Conservation (phyloP, 2,113 vertebrate genomes). For the Dicaeum eximium region DNA sequence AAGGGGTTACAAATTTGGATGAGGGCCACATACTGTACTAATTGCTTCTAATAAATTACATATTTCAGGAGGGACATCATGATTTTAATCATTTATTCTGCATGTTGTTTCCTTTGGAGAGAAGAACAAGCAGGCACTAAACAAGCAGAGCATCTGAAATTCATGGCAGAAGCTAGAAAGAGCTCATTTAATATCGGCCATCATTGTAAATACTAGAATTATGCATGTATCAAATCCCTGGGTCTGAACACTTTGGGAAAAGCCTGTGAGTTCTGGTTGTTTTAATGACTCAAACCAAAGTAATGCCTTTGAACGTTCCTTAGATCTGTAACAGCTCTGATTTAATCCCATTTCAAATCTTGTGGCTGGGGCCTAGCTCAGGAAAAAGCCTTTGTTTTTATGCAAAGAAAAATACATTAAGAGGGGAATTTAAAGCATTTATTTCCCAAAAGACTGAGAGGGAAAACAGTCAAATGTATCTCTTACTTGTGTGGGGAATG, state of each 20-base stretch:
- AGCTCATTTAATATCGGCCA: constrained; percentile 46
- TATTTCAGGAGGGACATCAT: constrained; percentile 56
- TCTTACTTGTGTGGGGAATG: background rate
- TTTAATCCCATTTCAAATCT: constrained; percentile 14
- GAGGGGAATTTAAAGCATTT: background rate
- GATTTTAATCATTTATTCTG: constrained; percentile 68
- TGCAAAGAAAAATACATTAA: constrained; percentile 4
- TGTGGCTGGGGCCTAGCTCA: background rate
- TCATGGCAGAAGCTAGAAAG: constrained; percentile 38
- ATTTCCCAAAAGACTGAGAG: background rate
- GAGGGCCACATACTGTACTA: constrained; percentile 51
- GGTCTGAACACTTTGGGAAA: constrained; percentile 19
- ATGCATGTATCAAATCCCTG: constrained; percentile 34
- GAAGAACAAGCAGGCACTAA: constrained; percentile 25
- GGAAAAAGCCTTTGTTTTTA: constrained; percentile 17
- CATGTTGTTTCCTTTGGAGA: constrained; percentile 57
- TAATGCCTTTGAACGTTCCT: background rate
- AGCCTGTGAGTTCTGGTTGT: background rate
- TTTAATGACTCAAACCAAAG: constrained; percentile 26
- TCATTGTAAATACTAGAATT: constrained; percentile 31
- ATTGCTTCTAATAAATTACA: constrained; percentile 68
- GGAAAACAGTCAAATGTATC: background rate
- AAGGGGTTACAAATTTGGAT: constrained; percentile 56
- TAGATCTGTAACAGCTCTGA: background rate
- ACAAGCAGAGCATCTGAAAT: constrained; percentile 34